Evolutionary conservation across 1,140 invertebrate genomes (phyloP).

Genomic region (Planococcus citri): DNA sequence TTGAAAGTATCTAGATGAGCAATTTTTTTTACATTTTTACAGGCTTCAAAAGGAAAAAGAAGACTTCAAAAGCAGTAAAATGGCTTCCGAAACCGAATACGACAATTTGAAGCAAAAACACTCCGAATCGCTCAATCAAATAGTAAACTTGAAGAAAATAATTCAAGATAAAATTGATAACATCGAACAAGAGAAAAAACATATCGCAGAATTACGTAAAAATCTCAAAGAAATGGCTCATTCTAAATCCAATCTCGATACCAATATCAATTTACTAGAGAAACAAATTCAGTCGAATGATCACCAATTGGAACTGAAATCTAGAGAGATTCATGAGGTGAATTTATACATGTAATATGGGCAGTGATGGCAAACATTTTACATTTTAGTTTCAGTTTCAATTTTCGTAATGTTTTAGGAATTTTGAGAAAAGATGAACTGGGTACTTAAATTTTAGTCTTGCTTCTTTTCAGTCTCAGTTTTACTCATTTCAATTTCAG

Average conservation of each 20-base stretch:
- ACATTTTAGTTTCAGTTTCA: too few relatives aligned
- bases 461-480: too few relatives aligned
- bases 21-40: too few relatives aligned
- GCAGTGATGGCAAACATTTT: too few relatives aligned
- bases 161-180: conserved; percentile 63
- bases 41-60: conserved; percentile 54
- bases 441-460: too few relatives aligned
- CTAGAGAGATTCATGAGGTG: conserved; percentile 59
- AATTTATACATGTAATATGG: conserved; percentile 19
- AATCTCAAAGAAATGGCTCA: conserved; percentile 82
- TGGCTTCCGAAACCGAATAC: conserved; percentile 48
- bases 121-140: conserved; percentile 55
- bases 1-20: too few relatives aligned
- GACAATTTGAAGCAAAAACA: conserved; percentile 52
- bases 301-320: conserved; percentile 61
- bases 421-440: too few relatives aligned
- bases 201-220: conserved; percentile 66
- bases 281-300: conserved; percentile 73
- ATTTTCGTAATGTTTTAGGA: too few relatives aligned
- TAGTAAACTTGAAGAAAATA: conserved; percentile 59
- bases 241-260: conserved; percentile 77
- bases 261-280: conserved; percentile 75
- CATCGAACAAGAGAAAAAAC: conserved; percentile 72
- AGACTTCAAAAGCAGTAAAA: conserved; percentile 53
- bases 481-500: too few relatives aligned